Evolutionary conservation across 1,140 invertebrate genomes (phyloP).

Genomic region (Diabrotica undecimpunctata): DNA sequence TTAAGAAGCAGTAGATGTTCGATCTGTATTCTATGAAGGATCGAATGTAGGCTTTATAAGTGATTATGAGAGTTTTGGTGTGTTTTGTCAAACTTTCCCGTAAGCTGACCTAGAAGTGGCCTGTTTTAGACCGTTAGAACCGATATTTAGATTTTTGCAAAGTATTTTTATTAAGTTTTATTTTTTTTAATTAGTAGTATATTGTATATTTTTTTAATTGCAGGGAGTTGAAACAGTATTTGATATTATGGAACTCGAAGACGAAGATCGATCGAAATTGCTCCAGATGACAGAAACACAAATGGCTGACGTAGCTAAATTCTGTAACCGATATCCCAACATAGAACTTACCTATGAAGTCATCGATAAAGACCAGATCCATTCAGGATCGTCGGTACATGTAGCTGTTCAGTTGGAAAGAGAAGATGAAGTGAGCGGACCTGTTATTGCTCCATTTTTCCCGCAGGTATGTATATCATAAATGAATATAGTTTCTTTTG

Average conservation of each 20-base stretch:
- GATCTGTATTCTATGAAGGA: too few species aligned
- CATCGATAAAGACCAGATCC: slow-evolving; percentile 73
- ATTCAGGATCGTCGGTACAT: slow-evolving; percentile 78
- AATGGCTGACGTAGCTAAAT: slow-evolving; percentile 95
- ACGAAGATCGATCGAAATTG: slow-evolving; percentile 83
- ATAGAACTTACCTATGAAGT: slow-evolving; percentile 96
- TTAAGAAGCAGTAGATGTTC: too few species aligned
- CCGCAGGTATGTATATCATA: slow-evolving; percentile 66
- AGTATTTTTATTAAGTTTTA: too few species aligned
- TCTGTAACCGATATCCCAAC: slow-evolving; percentile 98
- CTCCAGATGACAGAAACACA: slow-evolving; percentile 80
- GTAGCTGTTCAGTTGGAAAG: slow-evolving; percentile 90
- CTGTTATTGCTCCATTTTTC: slow-evolving; percentile 97
- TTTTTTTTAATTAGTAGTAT: too few species aligned
- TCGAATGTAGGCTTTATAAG: too few species aligned
- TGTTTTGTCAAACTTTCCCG: too few species aligned
- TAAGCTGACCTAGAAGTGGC: too few species aligned
- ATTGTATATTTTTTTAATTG: slow-evolving; percentile 18
- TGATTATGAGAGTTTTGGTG: too few species aligned
- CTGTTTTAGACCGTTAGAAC: too few species aligned
- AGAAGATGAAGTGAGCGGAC: slow-evolving; percentile 94
- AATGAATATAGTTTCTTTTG: not conserved
- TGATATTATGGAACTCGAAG: slow-evolving; percentile 98
- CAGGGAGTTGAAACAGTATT: slow-evolving; percentile 93
- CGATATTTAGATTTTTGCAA: too few species aligned